These are phyloP conservation scores for Luffia ferchaultella DNA, from an alignment of 2,888 invertebrate species.

Conservation along the genomic window DNA sequence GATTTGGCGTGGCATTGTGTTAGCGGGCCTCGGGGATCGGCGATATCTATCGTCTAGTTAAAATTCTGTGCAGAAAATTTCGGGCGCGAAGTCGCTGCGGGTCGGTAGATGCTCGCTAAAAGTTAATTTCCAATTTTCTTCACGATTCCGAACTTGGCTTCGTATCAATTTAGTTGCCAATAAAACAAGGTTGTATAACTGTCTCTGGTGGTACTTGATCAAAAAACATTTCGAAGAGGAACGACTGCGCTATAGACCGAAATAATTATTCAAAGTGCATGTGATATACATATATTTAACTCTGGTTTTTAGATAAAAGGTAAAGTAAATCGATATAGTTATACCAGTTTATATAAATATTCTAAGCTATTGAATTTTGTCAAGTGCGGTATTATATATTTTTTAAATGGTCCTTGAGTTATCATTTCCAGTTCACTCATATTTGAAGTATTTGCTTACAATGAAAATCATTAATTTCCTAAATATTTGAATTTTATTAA, in stretches of 20 bases:
- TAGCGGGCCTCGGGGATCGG: constrained; percentile 45
- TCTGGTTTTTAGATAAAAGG: too few relatives aligned
- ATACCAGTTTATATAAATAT: too few relatives aligned
- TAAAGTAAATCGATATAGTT: too few relatives aligned
- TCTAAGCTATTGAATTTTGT: too few relatives aligned
- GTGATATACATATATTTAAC: too few relatives aligned
- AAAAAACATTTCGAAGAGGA: too few relatives aligned
- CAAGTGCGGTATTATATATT: too few relatives aligned
- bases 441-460: background rate
- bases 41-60: constrained; percentile 55
- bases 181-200: background rate
- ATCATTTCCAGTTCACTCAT: background rate
- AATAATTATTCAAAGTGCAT: too few relatives aligned
- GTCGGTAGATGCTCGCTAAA: constrained; percentile 29
- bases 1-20: constrained; percentile 49
- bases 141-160: constrained; percentile 29
- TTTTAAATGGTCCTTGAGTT: too few relatives aligned
- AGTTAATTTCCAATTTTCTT: constrained; percentile 50
- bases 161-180: constrained; percentile 9
- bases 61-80: constrained; percentile 48
- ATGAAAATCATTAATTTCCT: background rate
- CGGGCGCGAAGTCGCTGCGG: constrained; percentile 39
- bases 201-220: too few relatives aligned
- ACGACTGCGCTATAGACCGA: too few relatives aligned
- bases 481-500: background rate